Percentiles rank a stretch among this genome's conserved stretches.
phyloP scores from a whole-genome alignment of 2,888 invertebrate genomes.

The Epinotia bilunana region DNA sequence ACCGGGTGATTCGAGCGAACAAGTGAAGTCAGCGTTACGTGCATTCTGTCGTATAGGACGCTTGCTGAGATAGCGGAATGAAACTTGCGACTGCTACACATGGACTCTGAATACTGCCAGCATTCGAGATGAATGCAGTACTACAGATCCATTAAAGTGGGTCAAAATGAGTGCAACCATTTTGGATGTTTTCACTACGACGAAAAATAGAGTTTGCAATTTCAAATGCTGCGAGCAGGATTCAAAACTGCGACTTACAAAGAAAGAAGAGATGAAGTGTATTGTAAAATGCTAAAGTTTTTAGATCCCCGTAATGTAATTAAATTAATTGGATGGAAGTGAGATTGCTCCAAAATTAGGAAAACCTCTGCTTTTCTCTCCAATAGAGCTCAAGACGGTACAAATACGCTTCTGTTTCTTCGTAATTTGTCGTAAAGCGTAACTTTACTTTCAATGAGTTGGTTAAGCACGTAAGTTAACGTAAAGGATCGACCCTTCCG shows the following conservation, averaged over 20 bases:
- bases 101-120: not conserved
- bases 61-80: not conserved
- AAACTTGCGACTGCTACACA: not conserved
- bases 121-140: not conserved
- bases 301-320: too few species aligned
- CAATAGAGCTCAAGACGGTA: not conserved
- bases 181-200: too few species aligned
- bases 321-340: not conserved
- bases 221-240: too few species aligned
- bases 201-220: too few species aligned
- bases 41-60: conserved; percentile 18
- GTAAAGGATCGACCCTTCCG: conserved; percentile 13
- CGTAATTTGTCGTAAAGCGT: conserved; percentile 13
- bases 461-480: conserved; percentile 23
- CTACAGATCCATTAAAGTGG: too few species aligned
- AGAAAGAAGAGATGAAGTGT: too few species aligned
- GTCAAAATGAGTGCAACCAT: too few species aligned
- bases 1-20: conserved; percentile 16
- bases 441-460: conserved; percentile 16
- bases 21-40: conserved; percentile 24
- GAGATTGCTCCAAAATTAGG: too few species aligned
- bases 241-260: too few species aligned
- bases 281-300: too few species aligned
- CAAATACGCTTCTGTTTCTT: not conserved
- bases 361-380: not conserved